phyloP scores from a whole-genome alignment of 1,140 invertebrate genomes.

The Bombus huntii region DNA sequence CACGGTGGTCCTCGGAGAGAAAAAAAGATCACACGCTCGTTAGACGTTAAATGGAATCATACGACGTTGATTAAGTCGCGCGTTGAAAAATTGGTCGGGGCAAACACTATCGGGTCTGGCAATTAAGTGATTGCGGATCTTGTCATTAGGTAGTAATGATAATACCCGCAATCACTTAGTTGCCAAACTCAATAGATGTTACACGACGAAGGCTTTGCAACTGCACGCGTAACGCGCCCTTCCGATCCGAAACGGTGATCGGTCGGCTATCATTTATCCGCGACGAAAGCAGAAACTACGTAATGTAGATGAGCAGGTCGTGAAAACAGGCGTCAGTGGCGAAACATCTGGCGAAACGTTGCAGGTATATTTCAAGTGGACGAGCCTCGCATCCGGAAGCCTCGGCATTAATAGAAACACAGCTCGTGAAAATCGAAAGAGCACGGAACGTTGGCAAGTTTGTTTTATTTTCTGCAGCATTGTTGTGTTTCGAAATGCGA shows the following conservation, averaged over 20 bases:
- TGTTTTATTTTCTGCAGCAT: conserved; percentile 18
- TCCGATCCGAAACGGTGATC: too few relatives aligned
- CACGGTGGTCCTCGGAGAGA: too few relatives aligned
- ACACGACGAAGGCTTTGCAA: too few relatives aligned
- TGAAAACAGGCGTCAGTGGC: not conserved
- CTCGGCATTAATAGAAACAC: not conserved
- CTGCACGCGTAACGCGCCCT: too few relatives aligned
- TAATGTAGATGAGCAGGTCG: not conserved
- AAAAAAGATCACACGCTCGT: not conserved
- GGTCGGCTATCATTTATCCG: not conserved
- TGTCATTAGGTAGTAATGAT: accelerated
- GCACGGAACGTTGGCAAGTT: not conserved
- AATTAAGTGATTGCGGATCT: too few relatives aligned
- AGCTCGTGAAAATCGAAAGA: not conserved
- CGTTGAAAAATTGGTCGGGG: accelerated
- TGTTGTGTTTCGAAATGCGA: conserved; percentile 11
- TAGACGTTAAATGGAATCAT: not conserved
- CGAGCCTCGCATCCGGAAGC: not conserved
- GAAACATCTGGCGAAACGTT: not conserved
- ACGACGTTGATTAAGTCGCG: not conserved
- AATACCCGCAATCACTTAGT: too few relatives aligned
- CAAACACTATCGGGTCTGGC: too few relatives aligned
- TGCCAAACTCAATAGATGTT: too few relatives aligned
- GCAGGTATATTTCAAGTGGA: conserved; percentile 29
- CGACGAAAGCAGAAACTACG: not conserved